Base-by-base conservation (phyloP, 2,113 vertebrate genomes). In the Hippoglossus stenolepis region DNA sequence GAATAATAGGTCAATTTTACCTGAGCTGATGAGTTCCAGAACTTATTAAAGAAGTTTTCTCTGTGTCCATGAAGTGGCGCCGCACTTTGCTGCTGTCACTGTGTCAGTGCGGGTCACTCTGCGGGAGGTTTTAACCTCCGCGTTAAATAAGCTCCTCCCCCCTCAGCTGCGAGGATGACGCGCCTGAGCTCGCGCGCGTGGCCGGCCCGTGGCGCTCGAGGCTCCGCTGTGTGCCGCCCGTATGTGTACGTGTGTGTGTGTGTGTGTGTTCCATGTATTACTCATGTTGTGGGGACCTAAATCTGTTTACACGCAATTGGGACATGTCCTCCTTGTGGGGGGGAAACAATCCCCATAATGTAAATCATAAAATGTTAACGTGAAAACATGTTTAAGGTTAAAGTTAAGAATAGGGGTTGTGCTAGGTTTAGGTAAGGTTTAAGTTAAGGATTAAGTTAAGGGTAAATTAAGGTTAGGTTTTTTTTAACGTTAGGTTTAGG, bases 141-240 rank as follows among this genome's bases (percentile, higher is more conserved):
- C 75, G 47, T 71, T 38, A 1, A 80, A 78, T 7, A 51, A 15
- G 85, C 91, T 87, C 91, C 91, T 81, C 88, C 86, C 64, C 64
- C 87, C 83, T 89, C 85, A 74, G 86, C 79, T 5, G 24, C 66
- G 59, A 17, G 18, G 69, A 61, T 43, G 76, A 70, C 79, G 81
- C 63, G 51, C 28, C 45, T 51, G 47, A 51, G 15, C 47, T 20
- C 68, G 87, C 57, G 86, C 93, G 90, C 93, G 94, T 94, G 94
- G 90, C 93, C 84, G 91, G 84, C 94, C 92, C 94, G 93, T 94
- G 94, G 88, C 91, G 88, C 91, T 87, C 71, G 58, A 84, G 49
- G 45, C 45, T 47, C 45, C 45, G 45, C 11, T 47, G 45, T 47
- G 13, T 17, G 45, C 11, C 45, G 15, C 45, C 31, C 31, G 31